Base-by-base conservation (phyloP, 2,888 invertebrate species). In the Amiota mariae region DNA sequence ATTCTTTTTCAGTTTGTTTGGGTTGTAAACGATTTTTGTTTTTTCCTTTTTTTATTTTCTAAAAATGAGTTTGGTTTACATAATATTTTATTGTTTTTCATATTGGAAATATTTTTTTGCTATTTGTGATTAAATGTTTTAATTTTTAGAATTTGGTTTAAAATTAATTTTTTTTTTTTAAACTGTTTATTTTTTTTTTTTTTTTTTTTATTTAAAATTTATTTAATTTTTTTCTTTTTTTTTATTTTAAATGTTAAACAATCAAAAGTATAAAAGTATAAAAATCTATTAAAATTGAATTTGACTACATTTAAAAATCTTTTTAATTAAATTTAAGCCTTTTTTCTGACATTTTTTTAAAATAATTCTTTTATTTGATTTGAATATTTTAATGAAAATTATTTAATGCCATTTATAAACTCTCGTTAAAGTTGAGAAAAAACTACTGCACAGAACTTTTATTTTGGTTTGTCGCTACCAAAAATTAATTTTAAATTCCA, bases 191-290 rank as follows among this genome's bases (percentile, higher is more conserved):
- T 51, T 11, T 51, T 51, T 51, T 51, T 51, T 51, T 1, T 51
- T 4, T 51, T 51, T 51, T 51, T 13, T 51, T n/a, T n/a, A n/a
- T n/a, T n/a, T n/a, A n/a, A n/a, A 51, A 51, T 51, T 51, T 51
- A n/a, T 51, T 51, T 51, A 51, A n/a, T 51, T 51, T 1, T 51
- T 51, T 51, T n/a, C 8, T 51, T 3, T 51, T 51, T 51, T n/a
- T 51, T n/a, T n/a, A 13, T 51, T n/a, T n/a, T 51, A n/a, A n/a
- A n/a, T 51, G 8, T 12, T 85, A 79, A 85, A 85, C 84, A 86
- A 82, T 85, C 80, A 84, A 85, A 85, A 85, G 85, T 85, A 85
- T 81, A 86, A 85, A 85, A 86, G 86, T 86, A 86, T 86, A 85
- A 85, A 59, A 85, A 85, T 86, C 81, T 85, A 85, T 86, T 85